A percentile compares a stretch with the other conserved stretches of the same genome.
phyloP scores from a whole-genome alignment of 2,113 vertebrate genomes.

The Charadrius vociferus region DNA sequence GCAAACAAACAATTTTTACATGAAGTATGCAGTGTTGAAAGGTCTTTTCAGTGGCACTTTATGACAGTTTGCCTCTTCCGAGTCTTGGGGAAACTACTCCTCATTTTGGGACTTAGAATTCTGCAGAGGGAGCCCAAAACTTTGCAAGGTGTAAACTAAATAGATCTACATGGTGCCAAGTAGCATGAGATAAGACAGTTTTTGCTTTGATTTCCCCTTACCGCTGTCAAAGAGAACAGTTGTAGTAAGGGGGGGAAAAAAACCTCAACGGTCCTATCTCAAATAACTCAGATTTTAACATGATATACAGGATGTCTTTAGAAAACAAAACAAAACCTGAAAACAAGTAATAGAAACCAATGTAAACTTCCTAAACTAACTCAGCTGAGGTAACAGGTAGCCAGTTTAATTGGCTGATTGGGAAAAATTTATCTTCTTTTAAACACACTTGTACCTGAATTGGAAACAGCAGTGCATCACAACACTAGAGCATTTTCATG shows the following conservation, averaged over 20 bases:
- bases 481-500: conserved; percentile 83
- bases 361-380: conserved; percentile 90
- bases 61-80: conserved; percentile 75
- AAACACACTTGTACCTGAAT: conserved; percentile 88
- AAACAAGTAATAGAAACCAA: conserved; percentile 83
- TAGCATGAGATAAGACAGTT: conserved; percentile 62
- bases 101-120: conserved; percentile 67
- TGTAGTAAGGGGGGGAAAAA: conserved; percentile 35
- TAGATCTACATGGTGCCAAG: conserved; percentile 70
- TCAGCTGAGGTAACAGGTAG: conserved; percentile 93
- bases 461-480: conserved; percentile 84
- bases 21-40: conserved; percentile 81
- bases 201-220: conserved; percentile 60
- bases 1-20: conserved; percentile 78
- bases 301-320: conserved; percentile 78
- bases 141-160: conserved; percentile 71
- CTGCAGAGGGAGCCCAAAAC: conserved; percentile 74
- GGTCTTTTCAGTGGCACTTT: conserved; percentile 79
- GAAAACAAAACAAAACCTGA: conserved; percentile 78
- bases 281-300: conserved; percentile 72
- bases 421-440: conserved; percentile 80
- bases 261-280: conserved; percentile 50
- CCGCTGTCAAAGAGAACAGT: conserved; percentile 44
- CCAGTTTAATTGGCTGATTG: conserved; percentile 85
- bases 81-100: conserved; percentile 75